Evolutionary conservation across 2,113 vertebrate species (phyloP).

Genomic region (Okapia johnstoni): DNA sequence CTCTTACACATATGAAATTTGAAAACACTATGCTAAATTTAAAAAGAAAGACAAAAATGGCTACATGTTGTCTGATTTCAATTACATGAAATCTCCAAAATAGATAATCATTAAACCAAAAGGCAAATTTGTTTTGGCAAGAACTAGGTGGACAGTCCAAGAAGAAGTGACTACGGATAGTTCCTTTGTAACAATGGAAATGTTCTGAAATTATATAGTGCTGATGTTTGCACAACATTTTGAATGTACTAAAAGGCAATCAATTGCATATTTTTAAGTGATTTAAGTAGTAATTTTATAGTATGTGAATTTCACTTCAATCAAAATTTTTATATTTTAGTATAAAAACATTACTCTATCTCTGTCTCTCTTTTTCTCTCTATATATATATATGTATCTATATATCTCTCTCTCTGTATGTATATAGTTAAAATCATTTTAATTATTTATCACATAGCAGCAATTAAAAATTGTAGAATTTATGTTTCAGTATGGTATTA

Average conservation of each 20-base stretch:
- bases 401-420: rapidly evolving
- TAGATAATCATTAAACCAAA: neutral
- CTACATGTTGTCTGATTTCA: neutral
- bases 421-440: neutral
- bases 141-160: neutral
- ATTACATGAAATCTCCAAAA: neutral
- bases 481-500: neutral
- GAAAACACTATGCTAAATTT: neutral
- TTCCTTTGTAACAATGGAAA: neutral
- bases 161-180: neutral
- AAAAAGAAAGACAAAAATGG: neutral
- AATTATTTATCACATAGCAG: neutral
- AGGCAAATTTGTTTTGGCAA: neutral
- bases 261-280: too few relatives aligned
- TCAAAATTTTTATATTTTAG: neutral
- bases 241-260: neutral
- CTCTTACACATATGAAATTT: neutral
- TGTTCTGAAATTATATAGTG: neutral
- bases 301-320: neutral
- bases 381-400: too few relatives aligned
- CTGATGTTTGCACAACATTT: neutral
- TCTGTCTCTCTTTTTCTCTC: neutral
- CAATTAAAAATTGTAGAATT: neutral
- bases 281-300: neutral
- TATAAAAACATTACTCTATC: neutral